Evolutionary conservation across 2,888 invertebrate genomes (phyloP).

Genomic region (Drosophila siamana): DNA sequence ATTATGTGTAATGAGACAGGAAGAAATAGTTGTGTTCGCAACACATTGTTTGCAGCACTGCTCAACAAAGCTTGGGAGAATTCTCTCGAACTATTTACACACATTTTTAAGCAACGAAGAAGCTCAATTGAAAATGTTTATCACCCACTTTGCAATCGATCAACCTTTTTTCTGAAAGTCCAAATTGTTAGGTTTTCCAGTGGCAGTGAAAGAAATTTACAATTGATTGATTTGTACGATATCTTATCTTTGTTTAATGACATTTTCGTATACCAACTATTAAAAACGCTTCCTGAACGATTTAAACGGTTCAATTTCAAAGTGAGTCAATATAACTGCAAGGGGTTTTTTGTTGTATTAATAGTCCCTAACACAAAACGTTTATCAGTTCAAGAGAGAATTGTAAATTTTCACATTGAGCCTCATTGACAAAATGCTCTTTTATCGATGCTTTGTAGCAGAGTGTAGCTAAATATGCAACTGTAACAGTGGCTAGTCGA

Average conservation of each 20-base stretch:
- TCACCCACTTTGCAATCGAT: no score
- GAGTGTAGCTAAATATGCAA: conserved; percentile 48
- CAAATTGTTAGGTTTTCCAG: neutral
- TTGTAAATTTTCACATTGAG: neutral
- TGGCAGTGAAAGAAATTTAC: neutral
- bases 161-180: no score
- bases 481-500: conserved; percentile 25
- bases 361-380: neutral
- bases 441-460: conserved; percentile 7
- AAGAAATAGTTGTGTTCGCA: conserved; percentile 58
- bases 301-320: neutral
- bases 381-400: conserved; percentile 1
- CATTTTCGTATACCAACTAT: neutral
- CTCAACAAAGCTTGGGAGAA: conserved; percentile 1
- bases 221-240: neutral
- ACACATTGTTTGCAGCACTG: conserved; percentile 20
- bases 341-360: neutral
- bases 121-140: neutral
- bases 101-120: neutral
- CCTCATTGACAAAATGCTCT: neutral
- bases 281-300: neutral
- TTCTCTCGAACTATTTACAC: neutral
- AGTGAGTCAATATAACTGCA: neutral
- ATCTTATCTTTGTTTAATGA: conserved; percentile 13
- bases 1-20: conserved; percentile 61